These are phyloP conservation scores for Amphilophus citrinellus DNA, from an alignment of 2,113 vertebrate species.

Conservation along the genomic window DNA sequence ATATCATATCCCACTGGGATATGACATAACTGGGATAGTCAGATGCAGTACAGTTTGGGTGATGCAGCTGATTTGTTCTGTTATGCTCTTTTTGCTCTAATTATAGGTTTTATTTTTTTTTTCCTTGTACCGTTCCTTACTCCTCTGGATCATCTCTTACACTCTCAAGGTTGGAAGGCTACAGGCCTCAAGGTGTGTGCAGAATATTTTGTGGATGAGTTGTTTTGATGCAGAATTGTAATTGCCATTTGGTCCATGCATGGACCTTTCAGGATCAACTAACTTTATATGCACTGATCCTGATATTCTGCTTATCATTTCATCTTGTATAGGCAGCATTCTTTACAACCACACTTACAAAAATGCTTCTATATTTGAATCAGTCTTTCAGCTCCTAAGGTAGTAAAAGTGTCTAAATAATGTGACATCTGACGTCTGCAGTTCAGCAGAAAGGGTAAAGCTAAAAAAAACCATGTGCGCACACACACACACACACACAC, in stretches of 20 bases:
- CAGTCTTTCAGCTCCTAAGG: not conserved
- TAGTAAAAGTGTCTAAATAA: not conserved
- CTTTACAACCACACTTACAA: not conserved
- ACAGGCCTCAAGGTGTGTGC: constrained; percentile 46
- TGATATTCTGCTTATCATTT: not conserved
- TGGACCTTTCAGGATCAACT: constrained; percentile 18
- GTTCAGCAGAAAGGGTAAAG: not conserved
- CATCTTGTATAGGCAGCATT: not conserved
- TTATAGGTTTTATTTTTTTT: constrained; percentile 42
- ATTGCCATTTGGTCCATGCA: not conserved
- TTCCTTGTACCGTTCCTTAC: constrained; percentile 44
- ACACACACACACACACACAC: too few relatives aligned
- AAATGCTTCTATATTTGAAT: not conserved
- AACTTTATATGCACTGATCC: not conserved
- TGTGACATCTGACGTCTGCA: not conserved
- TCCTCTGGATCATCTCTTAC: not conserved
- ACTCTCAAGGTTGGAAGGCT: constrained; percentile 40
- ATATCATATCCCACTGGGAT: not conserved
- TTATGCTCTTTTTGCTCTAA: constrained; percentile 35
- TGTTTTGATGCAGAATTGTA: constrained; percentile 30
- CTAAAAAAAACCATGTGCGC: not conserved
- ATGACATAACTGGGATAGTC: too few relatives aligned
- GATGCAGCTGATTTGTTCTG: constrained; percentile 47
- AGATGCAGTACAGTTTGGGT: not conserved
- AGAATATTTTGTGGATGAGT: constrained; percentile 42